phyloP scores from a whole-genome alignment of 1,140 invertebrate genomes.

The Paramacrobiotus metropolitanus region DNA sequence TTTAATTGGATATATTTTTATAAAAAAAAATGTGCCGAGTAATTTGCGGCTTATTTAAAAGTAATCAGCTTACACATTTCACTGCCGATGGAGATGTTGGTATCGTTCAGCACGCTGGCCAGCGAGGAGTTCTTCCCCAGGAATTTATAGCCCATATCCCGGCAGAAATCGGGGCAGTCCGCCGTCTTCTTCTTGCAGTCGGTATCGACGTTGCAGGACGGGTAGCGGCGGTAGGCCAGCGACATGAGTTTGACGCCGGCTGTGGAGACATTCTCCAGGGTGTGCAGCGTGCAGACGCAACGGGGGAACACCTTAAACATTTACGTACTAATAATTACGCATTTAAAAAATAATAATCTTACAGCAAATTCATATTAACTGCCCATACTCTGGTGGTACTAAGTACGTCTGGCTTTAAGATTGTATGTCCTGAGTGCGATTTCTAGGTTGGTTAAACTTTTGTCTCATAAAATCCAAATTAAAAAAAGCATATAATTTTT shows the following conservation, averaged over 20 bases:
- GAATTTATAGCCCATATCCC: background rate
- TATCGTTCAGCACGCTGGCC: background rate
- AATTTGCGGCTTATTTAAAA: no score
- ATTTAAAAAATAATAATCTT: no score
- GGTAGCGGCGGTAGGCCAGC: background rate
- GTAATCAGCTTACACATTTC: constrained; percentile 6
- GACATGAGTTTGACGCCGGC: constrained; percentile 1
- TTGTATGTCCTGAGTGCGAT: no score
- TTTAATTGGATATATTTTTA: background rate
- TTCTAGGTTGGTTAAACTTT: no score
- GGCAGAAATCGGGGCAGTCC: background rate
- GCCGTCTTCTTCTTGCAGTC: background rate
- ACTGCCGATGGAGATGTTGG: background rate
- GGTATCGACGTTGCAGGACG: background rate
- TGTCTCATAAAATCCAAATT: no score
- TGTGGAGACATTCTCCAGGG: background rate
- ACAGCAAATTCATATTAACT: no score
- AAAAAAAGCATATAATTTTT: no score
- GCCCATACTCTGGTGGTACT: no score
- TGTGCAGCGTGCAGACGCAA: constrained; percentile 1
- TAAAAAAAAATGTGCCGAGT: background rate
- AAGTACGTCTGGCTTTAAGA: no score
- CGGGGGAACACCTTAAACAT: background rate
- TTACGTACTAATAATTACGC: no score
- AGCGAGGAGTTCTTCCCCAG: background rate